phyloP scores from a whole-genome alignment of 2,113 vertebrate species.

The Hippotragus niger region DNA sequence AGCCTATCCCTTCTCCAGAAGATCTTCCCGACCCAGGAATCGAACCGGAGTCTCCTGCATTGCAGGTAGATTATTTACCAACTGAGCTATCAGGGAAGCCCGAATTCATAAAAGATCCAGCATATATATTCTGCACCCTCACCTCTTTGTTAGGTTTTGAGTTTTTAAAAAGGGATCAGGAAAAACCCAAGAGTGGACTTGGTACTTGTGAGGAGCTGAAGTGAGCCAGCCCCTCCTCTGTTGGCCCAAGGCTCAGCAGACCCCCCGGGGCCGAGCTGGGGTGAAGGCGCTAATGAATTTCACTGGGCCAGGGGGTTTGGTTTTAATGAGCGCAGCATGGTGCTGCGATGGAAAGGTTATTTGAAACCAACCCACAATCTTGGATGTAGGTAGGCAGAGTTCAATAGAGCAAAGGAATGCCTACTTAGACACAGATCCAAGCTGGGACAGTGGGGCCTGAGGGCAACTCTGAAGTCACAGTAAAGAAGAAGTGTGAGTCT shows the following conservation, averaged over 20 bases:
- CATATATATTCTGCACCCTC: not conserved
- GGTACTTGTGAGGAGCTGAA: not conserved
- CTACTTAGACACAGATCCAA: not conserved
- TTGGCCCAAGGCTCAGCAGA: not conserved
- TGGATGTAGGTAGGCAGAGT: not conserved
- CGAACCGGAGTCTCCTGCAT: not conserved
- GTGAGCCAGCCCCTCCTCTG: not conserved
- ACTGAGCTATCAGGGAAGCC: not conserved
- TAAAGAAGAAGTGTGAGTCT: not conserved
- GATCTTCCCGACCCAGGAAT: not conserved
- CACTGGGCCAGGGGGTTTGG: not conserved
- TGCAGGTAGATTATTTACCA: not conserved
- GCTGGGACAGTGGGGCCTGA: not conserved
- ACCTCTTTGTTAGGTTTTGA: not conserved
- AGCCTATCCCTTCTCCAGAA: not conserved
- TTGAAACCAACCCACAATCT: not conserved
- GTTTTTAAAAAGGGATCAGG: not conserved
- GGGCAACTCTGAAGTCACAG: not conserved
- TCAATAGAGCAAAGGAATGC: not conserved
- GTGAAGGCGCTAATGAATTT: too few species aligned
- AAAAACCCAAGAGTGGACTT: not conserved
- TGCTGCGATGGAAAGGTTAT: not conserved
- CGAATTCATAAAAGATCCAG: not conserved
- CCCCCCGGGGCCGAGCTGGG: accelerated
- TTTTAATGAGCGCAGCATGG: not conserved